Conservation (phyloP, 2,113 vertebrate species). For the Prietella phreatophila region DNA sequence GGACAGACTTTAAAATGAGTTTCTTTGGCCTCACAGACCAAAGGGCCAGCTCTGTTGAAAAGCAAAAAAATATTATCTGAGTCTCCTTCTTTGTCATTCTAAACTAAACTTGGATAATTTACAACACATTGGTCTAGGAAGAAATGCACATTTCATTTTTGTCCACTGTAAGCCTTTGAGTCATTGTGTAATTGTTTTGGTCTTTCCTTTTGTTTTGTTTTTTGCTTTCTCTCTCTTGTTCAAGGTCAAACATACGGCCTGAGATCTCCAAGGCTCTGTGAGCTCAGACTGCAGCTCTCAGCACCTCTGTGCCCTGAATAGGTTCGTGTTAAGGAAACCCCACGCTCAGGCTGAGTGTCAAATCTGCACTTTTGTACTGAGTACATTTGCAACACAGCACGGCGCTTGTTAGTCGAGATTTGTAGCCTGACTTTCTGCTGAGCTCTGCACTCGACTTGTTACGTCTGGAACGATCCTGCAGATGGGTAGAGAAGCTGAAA, state of each 20-base stretch:
- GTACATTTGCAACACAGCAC: slow-evolving; percentile 62
- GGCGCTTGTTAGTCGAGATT: slow-evolving; percentile 64
- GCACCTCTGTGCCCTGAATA: slow-evolving; percentile 7
- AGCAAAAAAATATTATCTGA: not conserved
- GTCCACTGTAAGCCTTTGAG: not conserved
- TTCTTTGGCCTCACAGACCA: not conserved
- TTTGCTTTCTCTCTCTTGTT: not conserved
- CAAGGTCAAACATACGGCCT: slow-evolving; percentile 9
- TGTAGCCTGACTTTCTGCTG: slow-evolving; percentile 55
- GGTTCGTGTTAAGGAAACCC: slow-evolving; percentile 26
- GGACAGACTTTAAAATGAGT: not conserved
- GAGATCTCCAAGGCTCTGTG: not conserved
- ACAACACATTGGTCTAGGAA: no score
- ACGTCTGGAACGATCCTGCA: slow-evolving; percentile 30
- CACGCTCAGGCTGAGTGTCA: slow-evolving; percentile 25
- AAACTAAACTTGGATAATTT: not conserved
- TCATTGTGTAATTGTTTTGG: not conserved
- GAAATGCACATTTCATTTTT: not conserved
- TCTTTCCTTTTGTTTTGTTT: not conserved
- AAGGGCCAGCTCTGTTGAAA: not conserved
- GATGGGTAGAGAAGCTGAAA: not conserved
- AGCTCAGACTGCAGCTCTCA: not conserved
- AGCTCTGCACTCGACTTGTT: slow-evolving; percentile 56
- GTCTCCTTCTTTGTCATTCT: not conserved
- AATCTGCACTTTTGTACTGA: slow-evolving; percentile 55